These are phyloP conservation scores for Mythimna albipuncta DNA, from an alignment of 2,888 invertebrate genomes.

Conservation along the genomic window DNA sequence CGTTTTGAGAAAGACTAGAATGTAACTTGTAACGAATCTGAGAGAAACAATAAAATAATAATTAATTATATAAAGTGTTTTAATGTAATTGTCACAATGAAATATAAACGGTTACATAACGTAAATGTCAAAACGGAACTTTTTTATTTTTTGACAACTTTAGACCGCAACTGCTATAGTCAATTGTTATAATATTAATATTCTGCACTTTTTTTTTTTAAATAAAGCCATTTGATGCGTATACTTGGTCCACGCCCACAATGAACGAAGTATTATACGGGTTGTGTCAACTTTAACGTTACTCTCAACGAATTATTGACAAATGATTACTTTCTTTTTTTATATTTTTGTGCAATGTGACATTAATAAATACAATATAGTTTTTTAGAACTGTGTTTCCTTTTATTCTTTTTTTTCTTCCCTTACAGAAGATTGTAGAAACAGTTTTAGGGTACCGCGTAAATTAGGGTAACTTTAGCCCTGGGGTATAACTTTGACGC, in stretches of 20 bases:
- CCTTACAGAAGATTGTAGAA: background rate
- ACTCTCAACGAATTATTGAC: constrained; percentile 42
- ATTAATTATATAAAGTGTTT: no score
- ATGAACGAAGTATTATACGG: constrained; percentile 55
- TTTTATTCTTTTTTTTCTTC: constrained; percentile 10
- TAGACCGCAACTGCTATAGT: background rate
- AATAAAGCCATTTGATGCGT: constrained; percentile 7
- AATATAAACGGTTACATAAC: no score
- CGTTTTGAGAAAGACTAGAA: no score
- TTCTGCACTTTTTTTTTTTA: background rate
- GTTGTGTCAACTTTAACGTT: constrained; percentile 55
- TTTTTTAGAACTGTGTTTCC: constrained; percentile 57
- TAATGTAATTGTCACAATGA: no score
- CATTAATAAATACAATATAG: constrained; percentile 64
- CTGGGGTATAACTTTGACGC: no score
- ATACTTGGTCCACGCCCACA: constrained; percentile 3
- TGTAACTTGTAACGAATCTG: no score
- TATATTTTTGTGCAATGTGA: constrained; percentile 62
- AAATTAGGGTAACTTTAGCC: no score
- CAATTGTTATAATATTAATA: background rate
- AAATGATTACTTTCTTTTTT: constrained; percentile 58
- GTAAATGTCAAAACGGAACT: no score
- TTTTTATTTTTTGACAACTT: no score
- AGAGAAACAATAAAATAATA: no score
- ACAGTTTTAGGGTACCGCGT: background rate